Evolutionary conservation across 2,113 vertebrate species (phyloP).

Genomic region (Psittacus erithacus): DNA sequence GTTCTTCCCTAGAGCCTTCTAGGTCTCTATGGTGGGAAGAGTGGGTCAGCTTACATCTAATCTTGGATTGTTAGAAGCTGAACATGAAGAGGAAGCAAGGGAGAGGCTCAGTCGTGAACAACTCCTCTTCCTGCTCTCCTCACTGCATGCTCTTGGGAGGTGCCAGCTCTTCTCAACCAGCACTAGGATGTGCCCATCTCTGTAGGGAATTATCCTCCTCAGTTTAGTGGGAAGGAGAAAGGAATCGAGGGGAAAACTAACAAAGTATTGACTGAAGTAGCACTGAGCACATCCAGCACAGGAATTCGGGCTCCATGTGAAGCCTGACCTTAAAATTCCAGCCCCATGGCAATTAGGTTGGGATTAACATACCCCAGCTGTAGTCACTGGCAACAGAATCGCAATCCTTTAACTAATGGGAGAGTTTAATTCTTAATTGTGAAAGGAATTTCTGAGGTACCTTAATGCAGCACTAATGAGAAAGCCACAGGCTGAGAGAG

Average conservation of each 20-base stretch:
- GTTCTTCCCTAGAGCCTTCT: background rate
- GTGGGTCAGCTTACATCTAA: fast-evolving
- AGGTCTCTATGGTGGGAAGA: too few relatives aligned
- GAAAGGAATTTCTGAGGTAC: constrained; percentile 15
- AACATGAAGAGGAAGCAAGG: background rate
- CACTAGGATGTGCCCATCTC: background rate
- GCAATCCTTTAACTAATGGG: constrained; percentile 43
- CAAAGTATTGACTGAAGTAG: background rate
- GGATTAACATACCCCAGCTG: constrained; percentile 41
- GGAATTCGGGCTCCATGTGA: background rate
- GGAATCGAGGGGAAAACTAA: background rate
- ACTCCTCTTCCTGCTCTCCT: background rate
- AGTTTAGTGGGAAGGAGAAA: background rate
- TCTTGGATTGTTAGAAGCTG: background rate
- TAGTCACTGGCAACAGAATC: constrained; percentile 9
- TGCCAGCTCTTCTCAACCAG: background rate
- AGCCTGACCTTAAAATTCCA: constrained; percentile 45
- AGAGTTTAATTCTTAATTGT: constrained; percentile 11
- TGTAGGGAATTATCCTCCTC: background rate
- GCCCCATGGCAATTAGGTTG: constrained; percentile 27
- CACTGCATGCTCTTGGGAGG: background rate
- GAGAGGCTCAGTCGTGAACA: background rate
- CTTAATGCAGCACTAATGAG: constrained; percentile 37
- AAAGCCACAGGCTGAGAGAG: background rate
- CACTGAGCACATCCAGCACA: background rate